Evolutionary conservation across 2,888 invertebrate genomes (phyloP).

Genomic region (Leptopilina myrica): DNA sequence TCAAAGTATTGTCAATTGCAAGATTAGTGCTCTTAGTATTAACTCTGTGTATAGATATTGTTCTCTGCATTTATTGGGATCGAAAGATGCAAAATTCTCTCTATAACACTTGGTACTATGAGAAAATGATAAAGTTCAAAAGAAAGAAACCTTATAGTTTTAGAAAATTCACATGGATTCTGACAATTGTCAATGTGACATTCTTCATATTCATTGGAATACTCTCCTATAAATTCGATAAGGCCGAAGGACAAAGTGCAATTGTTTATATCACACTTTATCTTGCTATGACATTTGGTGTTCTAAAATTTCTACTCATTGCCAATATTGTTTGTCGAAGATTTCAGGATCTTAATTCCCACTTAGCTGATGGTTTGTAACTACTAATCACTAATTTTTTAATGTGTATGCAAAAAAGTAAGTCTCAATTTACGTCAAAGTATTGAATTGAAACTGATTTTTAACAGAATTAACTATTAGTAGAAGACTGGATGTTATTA

Average conservation of each 20-base stretch:
- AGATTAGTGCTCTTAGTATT: not conserved
- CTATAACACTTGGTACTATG: not conserved
- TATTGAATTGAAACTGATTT: too few species aligned
- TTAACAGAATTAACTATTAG: not conserved
- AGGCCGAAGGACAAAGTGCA: not conserved
- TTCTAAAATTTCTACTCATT: not conserved
- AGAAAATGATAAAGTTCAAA: not conserved
- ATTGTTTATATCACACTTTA: not conserved
- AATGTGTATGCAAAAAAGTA: too few species aligned
- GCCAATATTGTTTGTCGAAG: not conserved
- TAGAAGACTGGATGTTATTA: not conserved
- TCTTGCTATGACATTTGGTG: not conserved
- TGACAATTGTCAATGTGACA: not conserved
- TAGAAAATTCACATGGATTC: not conserved
- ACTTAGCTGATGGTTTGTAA: not conserved
- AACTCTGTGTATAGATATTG: not conserved
- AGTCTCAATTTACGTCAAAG: too few species aligned
- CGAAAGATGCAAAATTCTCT: not conserved
- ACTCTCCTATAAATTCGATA: not conserved
- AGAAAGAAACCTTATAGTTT: not conserved
- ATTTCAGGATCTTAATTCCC: not conserved
- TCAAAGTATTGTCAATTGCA: not conserved
- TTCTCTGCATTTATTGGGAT: not conserved
- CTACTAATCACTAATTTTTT: too few species aligned
- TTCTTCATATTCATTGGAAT: not conserved